Evolutionary conservation across 2,113 vertebrate species (phyloP).

Genomic region (Tetraodon nigroviridis): DNA sequence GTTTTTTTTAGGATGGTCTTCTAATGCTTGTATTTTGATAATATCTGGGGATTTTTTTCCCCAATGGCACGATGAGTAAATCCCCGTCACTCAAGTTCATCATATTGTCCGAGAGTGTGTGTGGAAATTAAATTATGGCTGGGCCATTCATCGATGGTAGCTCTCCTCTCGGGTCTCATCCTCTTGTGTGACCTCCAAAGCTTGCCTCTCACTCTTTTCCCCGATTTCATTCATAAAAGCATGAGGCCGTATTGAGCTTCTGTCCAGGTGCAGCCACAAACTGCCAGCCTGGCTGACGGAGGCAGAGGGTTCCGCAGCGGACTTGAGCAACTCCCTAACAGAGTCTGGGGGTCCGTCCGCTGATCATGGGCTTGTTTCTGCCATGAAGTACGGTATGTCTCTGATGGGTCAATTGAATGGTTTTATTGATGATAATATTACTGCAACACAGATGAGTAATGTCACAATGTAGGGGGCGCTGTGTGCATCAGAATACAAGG

Average conservation of each 20-base stretch:
- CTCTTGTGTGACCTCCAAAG: constrained; percentile 28
- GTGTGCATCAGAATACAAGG: no score
- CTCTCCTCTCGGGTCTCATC: constrained; percentile 6
- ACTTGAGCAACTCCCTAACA: no score
- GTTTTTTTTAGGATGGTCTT: constrained; percentile 19
- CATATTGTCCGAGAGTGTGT: constrained; percentile 26
- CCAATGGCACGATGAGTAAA: constrained; percentile 23
- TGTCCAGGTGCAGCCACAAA: constrained; percentile 54
- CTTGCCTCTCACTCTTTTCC: constrained; percentile 11
- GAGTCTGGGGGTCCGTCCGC: no score
- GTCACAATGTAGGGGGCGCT: no score
- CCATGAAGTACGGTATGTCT: no score
- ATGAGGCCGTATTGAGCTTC: constrained; percentile 62
- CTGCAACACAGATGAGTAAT: no score
- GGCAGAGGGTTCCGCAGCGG: not conserved
- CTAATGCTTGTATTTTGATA: constrained; percentile 51
- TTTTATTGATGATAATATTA: no score
- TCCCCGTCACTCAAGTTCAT: constrained; percentile 45
- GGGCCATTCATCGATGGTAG: no score
- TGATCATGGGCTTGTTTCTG: no score
- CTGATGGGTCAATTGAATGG: no score
- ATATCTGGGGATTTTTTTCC: constrained; percentile 27
- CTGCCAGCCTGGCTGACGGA: constrained; percentile 24
- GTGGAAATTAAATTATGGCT: constrained; percentile 51
- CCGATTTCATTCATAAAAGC: constrained; percentile 45